Conservation (phyloP, 1,140 invertebrate species). For the Akabosia matsudoensis region DNA sequence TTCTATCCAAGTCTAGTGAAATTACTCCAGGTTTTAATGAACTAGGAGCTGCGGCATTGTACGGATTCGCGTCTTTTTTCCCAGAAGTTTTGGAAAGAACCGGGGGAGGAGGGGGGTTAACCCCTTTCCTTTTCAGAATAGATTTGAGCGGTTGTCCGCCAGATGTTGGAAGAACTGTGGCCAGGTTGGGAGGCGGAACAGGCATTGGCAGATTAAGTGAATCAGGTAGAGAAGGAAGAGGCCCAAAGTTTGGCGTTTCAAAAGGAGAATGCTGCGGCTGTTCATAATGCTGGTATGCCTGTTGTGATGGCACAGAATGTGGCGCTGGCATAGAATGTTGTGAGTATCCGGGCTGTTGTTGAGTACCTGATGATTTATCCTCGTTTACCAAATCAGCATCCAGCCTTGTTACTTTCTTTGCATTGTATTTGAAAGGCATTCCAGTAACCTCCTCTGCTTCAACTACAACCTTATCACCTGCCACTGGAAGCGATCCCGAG, state of each 20-base stretch:
- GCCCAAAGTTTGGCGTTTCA: neutral
- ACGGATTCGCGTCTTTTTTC: neutral
- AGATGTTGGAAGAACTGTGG: neutral
- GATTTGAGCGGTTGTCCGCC: neutral
- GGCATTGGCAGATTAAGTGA: slow-evolving; percentile 5
- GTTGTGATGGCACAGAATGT: neutral
- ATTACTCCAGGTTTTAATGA: neutral
- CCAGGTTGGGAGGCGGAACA: neutral
- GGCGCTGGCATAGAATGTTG: neutral
- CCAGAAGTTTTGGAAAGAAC: neutral
- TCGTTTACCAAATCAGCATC: neutral
- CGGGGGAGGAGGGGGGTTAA: slow-evolving; percentile 19
- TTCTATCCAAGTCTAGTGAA: neutral
- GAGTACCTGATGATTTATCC: no score
- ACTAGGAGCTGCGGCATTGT: neutral
- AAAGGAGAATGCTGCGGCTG: neutral
- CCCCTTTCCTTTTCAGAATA: slow-evolving; percentile 12
- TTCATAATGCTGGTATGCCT: neutral
- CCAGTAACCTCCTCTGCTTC: neutral
- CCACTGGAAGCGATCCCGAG: neutral
- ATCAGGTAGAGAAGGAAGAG: neutral
- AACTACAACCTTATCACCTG: slow-evolving; percentile 17
- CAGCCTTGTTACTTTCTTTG: neutral
- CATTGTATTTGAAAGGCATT: slow-evolving; percentile 25
- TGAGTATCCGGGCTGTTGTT: no score